These are phyloP conservation scores for Arge pagana DNA, from an alignment of 2,888 invertebrate genomes.

Conservation along the genomic window DNA sequence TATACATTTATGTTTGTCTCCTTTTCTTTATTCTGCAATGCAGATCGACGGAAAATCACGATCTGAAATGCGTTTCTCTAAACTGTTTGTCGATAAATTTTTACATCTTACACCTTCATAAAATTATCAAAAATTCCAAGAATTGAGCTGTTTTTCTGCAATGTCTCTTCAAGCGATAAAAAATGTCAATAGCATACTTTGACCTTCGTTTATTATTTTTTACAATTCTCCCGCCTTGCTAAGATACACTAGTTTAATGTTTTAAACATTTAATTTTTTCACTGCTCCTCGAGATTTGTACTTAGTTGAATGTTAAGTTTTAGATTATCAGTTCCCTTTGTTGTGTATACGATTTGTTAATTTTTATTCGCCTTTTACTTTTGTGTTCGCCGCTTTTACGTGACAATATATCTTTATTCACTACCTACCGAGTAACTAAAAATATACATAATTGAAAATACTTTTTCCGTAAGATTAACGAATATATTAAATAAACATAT, in stretches of 20 bases:
- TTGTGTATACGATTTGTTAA: conserved; percentile 21
- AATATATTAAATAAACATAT: background rate
- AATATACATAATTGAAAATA: conserved; percentile 22
- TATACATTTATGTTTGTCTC: conserved; percentile 6
- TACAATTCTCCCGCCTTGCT: conserved; percentile 30
- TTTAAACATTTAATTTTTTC: conserved; percentile 23
- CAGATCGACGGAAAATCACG: no score
- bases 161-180: conserved; percentile 11
- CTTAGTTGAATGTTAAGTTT: conserved; percentile 43
- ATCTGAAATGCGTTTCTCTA: conserved; percentile 8
- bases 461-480: conserved; percentile 4
- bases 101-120: conserved; percentile 4
- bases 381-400: conserved; percentile 23
- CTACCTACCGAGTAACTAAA: conserved; percentile 11
- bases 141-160: conserved; percentile 19
- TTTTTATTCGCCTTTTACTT: conserved; percentile 14
- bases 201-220: conserved; percentile 12
- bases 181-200: background rate
- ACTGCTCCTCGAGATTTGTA: conserved; percentile 39
- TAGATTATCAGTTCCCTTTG: conserved; percentile 19
- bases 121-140: conserved; percentile 21
- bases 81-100: conserved; percentile 14
- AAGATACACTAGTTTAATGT: conserved; percentile 29
- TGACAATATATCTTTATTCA: conserved; percentile 29
- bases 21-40: conserved; percentile 15